Conservation (phyloP, 2,113 vertebrate genomes). For the Hemiprocne comata region DNA sequence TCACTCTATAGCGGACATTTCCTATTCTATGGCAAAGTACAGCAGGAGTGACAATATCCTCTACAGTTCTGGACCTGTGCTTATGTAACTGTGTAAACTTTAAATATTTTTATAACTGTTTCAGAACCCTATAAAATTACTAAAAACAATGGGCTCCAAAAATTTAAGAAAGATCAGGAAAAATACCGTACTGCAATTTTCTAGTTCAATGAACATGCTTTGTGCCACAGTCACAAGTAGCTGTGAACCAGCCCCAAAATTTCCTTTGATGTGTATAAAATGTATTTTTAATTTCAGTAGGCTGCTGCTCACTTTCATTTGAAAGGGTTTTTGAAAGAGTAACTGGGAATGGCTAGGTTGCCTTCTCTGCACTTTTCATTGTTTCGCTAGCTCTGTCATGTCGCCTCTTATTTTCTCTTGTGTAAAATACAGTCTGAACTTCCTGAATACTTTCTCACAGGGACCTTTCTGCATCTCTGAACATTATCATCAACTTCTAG, state of each 20-base stretch:
- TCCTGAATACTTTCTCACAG: background rate
- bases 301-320: background rate
- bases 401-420: slow-evolving; percentile 18
- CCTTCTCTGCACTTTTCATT: background rate
- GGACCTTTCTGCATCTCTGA: background rate
- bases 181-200: background rate
- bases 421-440: background rate
- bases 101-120: background rate
- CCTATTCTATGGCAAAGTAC: background rate
- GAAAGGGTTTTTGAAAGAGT: background rate
- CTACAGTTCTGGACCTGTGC: background rate
- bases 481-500: background rate
- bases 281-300: slow-evolving; percentile 32
- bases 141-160: background rate
- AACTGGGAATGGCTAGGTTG: background rate
- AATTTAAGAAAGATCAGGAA: background rate
- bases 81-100: background rate
- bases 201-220: background rate
- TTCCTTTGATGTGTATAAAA: slow-evolving; percentile 26
- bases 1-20: background rate
- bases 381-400: background rate
- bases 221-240: background rate
- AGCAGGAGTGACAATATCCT: background rate
- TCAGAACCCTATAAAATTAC: background rate
- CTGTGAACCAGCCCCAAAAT: background rate